These are phyloP conservation scores for Ammodytes dubius DNA, from an alignment of 2,113 vertebrate species.

Conservation along the genomic window DNA sequence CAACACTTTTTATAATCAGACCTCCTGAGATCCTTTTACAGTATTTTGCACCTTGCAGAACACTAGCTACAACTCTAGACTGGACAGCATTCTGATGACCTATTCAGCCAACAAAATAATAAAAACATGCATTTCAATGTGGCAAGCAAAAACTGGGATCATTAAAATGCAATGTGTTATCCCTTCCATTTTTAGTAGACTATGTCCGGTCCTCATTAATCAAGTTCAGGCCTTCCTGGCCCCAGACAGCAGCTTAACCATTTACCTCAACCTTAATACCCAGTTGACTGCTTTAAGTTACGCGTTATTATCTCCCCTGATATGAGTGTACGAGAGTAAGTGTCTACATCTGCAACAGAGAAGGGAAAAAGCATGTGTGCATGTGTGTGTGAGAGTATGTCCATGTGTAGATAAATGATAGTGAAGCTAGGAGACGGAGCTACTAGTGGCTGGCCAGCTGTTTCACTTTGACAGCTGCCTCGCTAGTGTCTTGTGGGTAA, in stretches of 20 bases:
- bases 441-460: constrained; percentile 76
- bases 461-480: constrained; percentile 76
- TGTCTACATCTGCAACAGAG: constrained; percentile 19
- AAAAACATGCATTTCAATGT: constrained; percentile 2
- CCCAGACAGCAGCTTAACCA: constrained; percentile 71
- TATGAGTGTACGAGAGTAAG: constrained; percentile 22
- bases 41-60: constrained; percentile 4
- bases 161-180: constrained; percentile 46
- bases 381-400: constrained; percentile 21
- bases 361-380: neutral
- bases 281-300: constrained; percentile 63
- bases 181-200: constrained; percentile 48
- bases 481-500: constrained; percentile 79
- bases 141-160: constrained; percentile 28
- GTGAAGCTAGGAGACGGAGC: constrained; percentile 53
- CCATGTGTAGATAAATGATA: constrained; percentile 75
- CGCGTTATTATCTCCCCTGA: constrained; percentile 66
- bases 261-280: constrained; percentile 69
- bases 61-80: constrained; percentile 11
- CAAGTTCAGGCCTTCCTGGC: constrained; percentile 45
- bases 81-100: constrained; percentile 18
- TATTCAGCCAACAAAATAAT: neutral
- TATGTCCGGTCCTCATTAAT: constrained; percentile 69
- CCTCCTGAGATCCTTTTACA: constrained; percentile 1
- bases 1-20: neutral